Conservation (phyloP, 2,888 invertebrate species). For the Liopterus haemorrhoidalis region DNA sequence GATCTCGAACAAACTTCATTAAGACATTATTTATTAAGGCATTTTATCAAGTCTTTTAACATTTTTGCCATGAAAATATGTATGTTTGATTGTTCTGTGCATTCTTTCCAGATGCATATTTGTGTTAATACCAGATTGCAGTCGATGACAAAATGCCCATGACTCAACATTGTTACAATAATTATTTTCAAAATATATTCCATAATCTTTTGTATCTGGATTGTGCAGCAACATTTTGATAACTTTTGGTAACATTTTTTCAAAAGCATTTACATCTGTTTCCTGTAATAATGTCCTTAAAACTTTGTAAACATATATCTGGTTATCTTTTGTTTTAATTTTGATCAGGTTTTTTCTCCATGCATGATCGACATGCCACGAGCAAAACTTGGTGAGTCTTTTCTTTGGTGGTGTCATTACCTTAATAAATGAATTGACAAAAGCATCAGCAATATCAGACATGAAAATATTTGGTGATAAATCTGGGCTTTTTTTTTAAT, state of each 20-base stretch:
- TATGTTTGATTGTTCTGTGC: slow-evolving; percentile 31
- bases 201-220: slow-evolving; percentile 26
- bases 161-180: slow-evolving; percentile 21
- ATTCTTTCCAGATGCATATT: slow-evolving; percentile 34
- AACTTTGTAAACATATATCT: slow-evolving; percentile 26
- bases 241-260: slow-evolving; percentile 18
- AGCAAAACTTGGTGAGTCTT: slow-evolving; percentile 22
- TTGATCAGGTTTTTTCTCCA: slow-evolving; percentile 31
- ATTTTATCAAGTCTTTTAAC: slow-evolving; percentile 31
- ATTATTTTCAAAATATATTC: slow-evolving; percentile 23
- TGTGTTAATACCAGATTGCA: slow-evolving; percentile 30
- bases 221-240: slow-evolving; percentile 20
- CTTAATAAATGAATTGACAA: slow-evolving; percentile 30
- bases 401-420: slow-evolving; percentile 26
- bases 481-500: slow-evolving; percentile 24
- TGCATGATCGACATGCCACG: slow-evolving; percentile 33
- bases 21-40: slow-evolving; percentile 27
- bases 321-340: slow-evolving; percentile 26
- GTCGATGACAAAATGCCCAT: slow-evolving; percentile 31
- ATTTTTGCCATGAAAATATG: slow-evolving; percentile 30
- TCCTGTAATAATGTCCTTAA: slow-evolving; percentile 26
- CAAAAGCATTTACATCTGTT: slow-evolving; percentile 24
- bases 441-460: slow-evolving; percentile 31
- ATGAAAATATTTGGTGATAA: slow-evolving; percentile 30
- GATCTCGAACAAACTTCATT: slow-evolving; percentile 31